phyloP scores from a whole-genome alignment of 1,140 invertebrate genomes.

The Neotoxoptera formosana region DNA sequence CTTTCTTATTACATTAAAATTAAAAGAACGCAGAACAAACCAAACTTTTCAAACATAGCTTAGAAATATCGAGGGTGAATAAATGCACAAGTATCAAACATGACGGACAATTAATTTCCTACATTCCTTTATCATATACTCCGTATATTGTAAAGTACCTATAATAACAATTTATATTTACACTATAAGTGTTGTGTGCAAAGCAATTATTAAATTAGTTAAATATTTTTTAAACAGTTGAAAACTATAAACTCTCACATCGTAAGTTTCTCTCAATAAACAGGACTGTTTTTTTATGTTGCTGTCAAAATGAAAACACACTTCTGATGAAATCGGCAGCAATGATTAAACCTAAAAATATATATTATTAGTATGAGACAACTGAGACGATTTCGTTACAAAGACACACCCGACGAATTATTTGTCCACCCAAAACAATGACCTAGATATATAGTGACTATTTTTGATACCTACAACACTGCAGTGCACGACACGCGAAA shows the following conservation, averaged over 20 bases:
- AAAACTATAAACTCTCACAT: neutral
- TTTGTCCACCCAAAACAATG: neutral
- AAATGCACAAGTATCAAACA: neutral
- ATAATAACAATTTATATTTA: neutral
- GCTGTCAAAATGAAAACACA: neutral
- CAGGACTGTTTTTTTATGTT: neutral
- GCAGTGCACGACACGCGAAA: neutral
- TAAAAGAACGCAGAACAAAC: neutral
- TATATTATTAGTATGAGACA: neutral
- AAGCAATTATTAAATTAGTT: neutral
- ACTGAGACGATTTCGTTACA: slow-evolving; percentile 12
- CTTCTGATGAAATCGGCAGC: neutral
- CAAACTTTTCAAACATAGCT: neutral
- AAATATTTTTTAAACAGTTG: neutral
- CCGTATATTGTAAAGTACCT: neutral
- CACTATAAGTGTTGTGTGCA: no score
- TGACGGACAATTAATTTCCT: neutral
- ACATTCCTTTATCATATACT: neutral
- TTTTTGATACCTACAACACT: neutral
- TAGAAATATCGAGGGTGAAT: neutral
- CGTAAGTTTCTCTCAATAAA: neutral
- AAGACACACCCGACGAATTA: neutral
- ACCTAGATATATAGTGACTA: neutral
- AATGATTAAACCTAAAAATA: neutral
- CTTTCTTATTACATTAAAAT: neutral